Evolutionary conservation across 2,113 vertebrate species (phyloP).

Genomic region (Lepus timidus): DNA sequence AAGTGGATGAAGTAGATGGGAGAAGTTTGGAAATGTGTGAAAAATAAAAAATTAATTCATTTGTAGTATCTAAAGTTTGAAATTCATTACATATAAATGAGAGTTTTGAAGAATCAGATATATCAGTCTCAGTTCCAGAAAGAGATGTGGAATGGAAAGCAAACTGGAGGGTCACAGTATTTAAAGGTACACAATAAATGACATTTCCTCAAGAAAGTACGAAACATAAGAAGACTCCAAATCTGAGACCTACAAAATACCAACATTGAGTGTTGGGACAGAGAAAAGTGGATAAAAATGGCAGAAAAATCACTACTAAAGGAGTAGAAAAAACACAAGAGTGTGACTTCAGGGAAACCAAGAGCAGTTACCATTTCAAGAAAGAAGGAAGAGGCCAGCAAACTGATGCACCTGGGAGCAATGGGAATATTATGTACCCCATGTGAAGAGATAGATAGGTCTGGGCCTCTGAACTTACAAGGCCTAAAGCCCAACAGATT

Average conservation of each 20-base stretch:
- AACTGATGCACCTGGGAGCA: background rate
- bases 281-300: background rate
- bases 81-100: background rate
- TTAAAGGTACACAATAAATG: background rate
- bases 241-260: background rate
- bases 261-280: background rate
- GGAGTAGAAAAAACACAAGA: background rate
- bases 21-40: background rate
- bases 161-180: background rate
- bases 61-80: background rate
- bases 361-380: background rate
- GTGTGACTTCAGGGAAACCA: background rate
- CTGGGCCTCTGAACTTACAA: no score
- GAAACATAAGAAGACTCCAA: background rate
- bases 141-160: background rate
- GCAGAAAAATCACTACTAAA: background rate
- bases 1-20: background rate
- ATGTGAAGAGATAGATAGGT: no score
- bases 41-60: slow-evolving; percentile 20
- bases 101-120: background rate
- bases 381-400: background rate
- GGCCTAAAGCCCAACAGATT: no score
- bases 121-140: background rate
- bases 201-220: background rate
- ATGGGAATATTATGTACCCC: background rate